Conservation (phyloP, 1,140 invertebrate species). For the Amyelois transitella region DNA sequence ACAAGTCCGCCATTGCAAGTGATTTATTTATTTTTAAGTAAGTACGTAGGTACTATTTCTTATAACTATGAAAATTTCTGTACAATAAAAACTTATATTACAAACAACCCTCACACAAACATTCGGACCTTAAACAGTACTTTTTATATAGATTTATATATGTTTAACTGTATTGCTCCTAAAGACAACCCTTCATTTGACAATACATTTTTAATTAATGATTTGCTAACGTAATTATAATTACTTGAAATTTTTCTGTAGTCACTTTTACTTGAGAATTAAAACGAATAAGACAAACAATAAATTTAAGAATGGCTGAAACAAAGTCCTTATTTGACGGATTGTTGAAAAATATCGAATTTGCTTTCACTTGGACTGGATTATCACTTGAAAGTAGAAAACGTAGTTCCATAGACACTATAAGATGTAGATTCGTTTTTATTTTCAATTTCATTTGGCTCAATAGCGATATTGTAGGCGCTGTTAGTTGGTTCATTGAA, state of each 20-base stretch:
- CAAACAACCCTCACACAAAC: no score
- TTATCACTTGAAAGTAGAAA: not conserved
- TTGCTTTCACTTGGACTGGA: not conserved
- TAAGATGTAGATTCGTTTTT: conserved; percentile 12
- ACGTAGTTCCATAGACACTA: not conserved
- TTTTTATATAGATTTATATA: no score
- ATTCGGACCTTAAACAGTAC: no score
- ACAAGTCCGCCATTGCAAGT: no score
- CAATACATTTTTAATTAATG: not conserved
- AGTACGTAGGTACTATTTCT: no score
- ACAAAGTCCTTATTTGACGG: not conserved
- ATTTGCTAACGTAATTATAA: not conserved
- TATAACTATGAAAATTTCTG: no score
- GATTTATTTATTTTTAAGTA: no score
- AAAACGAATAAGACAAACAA: not conserved
- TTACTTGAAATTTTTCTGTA: not conserved
- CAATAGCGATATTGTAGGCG: conserved; percentile 15
- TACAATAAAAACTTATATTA: no score
- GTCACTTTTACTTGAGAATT: not conserved
- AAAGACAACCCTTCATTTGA: not conserved
- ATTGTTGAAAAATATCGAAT: not conserved
- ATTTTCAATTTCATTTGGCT: conserved; percentile 27
- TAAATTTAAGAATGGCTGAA: not conserved
- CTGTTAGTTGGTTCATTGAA: conserved; percentile 14
- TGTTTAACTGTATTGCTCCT: not conserved